These are phyloP conservation scores for Stenurella melanura DNA, from an alignment of 2,888 invertebrate species.

Conservation along the genomic window DNA sequence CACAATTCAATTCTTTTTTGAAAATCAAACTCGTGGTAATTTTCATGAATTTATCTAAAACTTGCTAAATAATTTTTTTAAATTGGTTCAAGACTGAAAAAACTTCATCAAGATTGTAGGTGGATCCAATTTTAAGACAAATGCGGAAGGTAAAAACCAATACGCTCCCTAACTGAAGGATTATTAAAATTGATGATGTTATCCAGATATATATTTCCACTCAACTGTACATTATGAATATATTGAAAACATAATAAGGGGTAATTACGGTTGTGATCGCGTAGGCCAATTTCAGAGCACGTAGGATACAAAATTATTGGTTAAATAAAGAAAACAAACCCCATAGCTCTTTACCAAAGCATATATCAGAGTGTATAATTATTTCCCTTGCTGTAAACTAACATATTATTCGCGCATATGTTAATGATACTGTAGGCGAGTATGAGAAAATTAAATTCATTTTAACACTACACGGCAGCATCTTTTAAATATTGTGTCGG, in stretches of 20 bases:
- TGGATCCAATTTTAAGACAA: not conserved
- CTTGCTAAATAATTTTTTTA: no score
- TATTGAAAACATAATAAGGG: constrained; percentile 1
- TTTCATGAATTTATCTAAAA: no score
- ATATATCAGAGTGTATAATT: constrained; percentile 33
- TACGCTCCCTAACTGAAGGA: not conserved
- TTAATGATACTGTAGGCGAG: constrained; percentile 44
- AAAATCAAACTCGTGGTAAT: no score
- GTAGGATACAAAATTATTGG: constrained; percentile 16
- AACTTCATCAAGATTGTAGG: no score
- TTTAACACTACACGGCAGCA: constrained; percentile 17
- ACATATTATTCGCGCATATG: constrained; percentile 43
- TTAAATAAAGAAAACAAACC: constrained; percentile 24
- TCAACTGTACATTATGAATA: not conserved
- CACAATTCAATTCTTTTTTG: no score
- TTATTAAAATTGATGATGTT: not conserved
- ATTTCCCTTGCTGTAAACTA: constrained; percentile 42
- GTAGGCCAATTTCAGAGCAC: constrained; percentile 1
- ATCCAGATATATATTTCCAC: not conserved
- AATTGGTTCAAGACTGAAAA: no score
- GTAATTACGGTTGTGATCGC: not conserved
- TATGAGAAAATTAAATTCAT: constrained; percentile 27
- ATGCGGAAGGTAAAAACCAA: not conserved
- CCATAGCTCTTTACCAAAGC: not conserved
- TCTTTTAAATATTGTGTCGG: constrained; percentile 16